Evolutionary conservation across 2,113 vertebrate genomes (phyloP), one percentile per base, ranked within the genome.

Genomic region (Pangasianodon gigas): DNA sequence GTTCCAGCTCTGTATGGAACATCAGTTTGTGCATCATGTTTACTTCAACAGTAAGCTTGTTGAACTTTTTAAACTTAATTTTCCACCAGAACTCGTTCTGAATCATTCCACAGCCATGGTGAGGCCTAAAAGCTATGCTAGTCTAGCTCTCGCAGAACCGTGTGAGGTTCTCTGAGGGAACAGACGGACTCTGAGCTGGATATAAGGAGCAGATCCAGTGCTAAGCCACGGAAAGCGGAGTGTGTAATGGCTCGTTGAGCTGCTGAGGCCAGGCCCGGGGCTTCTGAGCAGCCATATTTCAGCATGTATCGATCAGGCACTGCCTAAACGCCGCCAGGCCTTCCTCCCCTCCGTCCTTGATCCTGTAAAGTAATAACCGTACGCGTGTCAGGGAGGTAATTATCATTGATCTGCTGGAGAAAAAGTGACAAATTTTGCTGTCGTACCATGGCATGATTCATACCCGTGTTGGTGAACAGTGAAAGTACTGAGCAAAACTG

Each of bases 321-420:
- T 90, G 91, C 74, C 94, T 94, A 95, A 84, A 94, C 96, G 97
- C 97, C 97, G 95, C 94, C 95, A 96, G 96, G 97, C 96, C 96
- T 95, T 95, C 94, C 95, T 95, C 95, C 96, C 95, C 95, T 94
- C 96, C 80, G 97, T 97, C 97, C 97, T 96, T 97, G 97, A 97
- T 97, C 97, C 97, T 98, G 97, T 98, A 98, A 97, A 97, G 97
- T 98, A 98, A 98, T 98, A 98, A 98, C 97, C 97, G 97, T 97
- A 98, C 97, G 97, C 97, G 91, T 98, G 97, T 98, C 97, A 98
- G 96, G 96, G 96, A 96, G 97, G 97, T 98, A 98, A 98, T 98
- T 98, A 98, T 97, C 97, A 98, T 98, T 98, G 97, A 98, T 98
- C 97, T 97, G 97, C 95, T 95, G 96, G 96, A 86, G 86, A 91